Evolutionary conservation across 1,140 invertebrate genomes (phyloP), one percentile per base, ranked within the genome.

Genomic region (Panulirus ornatus): DNA sequence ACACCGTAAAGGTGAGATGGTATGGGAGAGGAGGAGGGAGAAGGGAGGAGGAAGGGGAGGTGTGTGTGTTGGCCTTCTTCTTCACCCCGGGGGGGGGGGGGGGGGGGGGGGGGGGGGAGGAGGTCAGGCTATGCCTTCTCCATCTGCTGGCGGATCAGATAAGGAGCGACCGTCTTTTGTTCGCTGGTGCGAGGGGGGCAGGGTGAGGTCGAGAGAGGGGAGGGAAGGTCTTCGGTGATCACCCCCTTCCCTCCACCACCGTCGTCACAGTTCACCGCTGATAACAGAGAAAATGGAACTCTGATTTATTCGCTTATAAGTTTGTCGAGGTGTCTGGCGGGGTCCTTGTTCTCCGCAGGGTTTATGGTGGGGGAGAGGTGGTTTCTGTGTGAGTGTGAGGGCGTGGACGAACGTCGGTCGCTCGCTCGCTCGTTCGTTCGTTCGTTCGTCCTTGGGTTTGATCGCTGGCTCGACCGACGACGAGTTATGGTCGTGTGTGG

Each of bases 291-390:
- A 71, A 84, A 84, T 58, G 63, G 81, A 14, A 38, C 22, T 1
- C 8, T 84, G 63, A 84, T 71, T 84, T 84, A 83, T 71, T 44
- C 30, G 36, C 82, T n/a, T 70, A 27, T 70, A 70, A 84, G 19
- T 19, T 30, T 63, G 82, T 81, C 78, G 19, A n/a, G 0, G 14
- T 9, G 0, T 30, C 8, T 36, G 42, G n/a, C 30, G 8, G 19
- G 0, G 2, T 2, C 11, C 40, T 63, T 82, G 51, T 82, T 63
- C 54, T 19, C 58, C 40, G 19, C 3, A 0, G 16, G 5, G 78
- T 82, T 30, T 36, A 11, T 58, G n/a, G 82, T 70, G 58, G 8
- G 30, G 9, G 82, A 38, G 42, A 47, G 40, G n/a, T 5, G n/a
- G 76, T 36, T 19, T 44, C 47, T 8, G 22, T 36, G 58, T 2